phyloP scores from a whole-genome alignment of 2,113 vertebrate species.

The human region GRCh38 chr11:91313001-91313500 shows the following conservation, averaged over 20 bases:
- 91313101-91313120: background rate
- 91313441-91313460: background rate
- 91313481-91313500: background rate
- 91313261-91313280: background rate
- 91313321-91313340: background rate
- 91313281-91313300: slow-evolving; percentile 1
- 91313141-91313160: background rate
- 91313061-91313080: background rate
- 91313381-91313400: accelerated
- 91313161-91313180: background rate
- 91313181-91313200: no score
- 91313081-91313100: background rate
- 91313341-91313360: background rate
- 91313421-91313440: background rate
- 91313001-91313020: background rate
- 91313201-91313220: background rate
- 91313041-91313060: background rate
- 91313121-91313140: background rate
- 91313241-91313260: background rate
- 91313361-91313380: background rate
- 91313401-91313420: background rate
- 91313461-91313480: background rate
- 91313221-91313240: background rate
- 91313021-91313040: slow-evolving; percentile 12
- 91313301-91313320: background rate